Percentiles rank a stretch among this genome's conserved stretches.
These are phyloP conservation scores for Emydocephalus ijimae DNA, from an alignment of 2,113 vertebrate species.

Conservation along the genomic window DNA sequence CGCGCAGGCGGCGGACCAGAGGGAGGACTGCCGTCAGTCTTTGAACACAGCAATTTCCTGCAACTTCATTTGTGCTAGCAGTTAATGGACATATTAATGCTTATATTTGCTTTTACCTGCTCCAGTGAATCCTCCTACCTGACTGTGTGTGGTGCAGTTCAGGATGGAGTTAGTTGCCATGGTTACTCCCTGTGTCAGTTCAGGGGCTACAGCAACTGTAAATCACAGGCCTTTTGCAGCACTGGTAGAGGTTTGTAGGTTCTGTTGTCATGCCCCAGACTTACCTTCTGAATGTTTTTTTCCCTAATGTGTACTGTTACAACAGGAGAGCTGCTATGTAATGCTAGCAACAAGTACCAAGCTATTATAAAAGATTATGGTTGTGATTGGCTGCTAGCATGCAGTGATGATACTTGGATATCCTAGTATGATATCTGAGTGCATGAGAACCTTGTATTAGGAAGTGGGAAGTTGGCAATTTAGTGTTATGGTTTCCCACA, in stretches of 20 bases:
- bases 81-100: not conserved
- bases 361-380: not conserved
- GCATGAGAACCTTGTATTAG: not conserved
- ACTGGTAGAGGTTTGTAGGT: not conserved
- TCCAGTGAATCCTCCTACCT: not conserved
- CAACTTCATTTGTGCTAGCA: not conserved
- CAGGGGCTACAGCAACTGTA: slow-evolving; percentile 15
- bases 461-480: not conserved
- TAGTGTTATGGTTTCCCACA: not conserved
- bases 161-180: slow-evolving; percentile 25
- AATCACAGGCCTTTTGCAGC: slow-evolving; percentile 1
- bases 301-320: not conserved
- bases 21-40: no score
- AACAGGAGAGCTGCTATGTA: not conserved
- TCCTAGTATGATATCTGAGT: not conserved
- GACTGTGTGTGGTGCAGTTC: not conserved
- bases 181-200: slow-evolving; percentile 29
- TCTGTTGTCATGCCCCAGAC: not conserved
- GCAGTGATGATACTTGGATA: not conserved
- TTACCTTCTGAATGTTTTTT: not conserved
- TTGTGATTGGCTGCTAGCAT: not conserved
- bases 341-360: not conserved
- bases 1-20: no score
- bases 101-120: not conserved
- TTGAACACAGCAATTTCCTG: no score